phyloP scores from a whole-genome alignment of 2,113 vertebrate genomes.

The Ctenomys sociabilis region DNA sequence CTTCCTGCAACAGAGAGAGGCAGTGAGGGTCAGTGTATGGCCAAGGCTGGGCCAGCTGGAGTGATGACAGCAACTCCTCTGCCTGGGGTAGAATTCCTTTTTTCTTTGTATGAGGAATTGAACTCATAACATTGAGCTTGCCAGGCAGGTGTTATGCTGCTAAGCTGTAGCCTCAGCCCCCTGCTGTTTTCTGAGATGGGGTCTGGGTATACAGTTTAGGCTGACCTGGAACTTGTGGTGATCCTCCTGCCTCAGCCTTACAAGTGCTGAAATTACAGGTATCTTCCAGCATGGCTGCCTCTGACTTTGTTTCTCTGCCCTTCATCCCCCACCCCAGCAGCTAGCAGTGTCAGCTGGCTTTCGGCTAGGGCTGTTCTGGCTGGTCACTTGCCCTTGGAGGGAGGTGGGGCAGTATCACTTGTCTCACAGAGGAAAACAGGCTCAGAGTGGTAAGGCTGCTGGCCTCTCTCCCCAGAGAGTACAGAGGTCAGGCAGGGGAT shows the following conservation, averaged over 20 bases:
- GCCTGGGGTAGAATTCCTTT: background rate
- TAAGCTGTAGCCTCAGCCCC: too few relatives aligned
- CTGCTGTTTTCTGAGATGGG: background rate
- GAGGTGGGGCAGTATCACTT: too few relatives aligned
- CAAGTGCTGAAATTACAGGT: background rate
- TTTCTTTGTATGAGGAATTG: too few relatives aligned
- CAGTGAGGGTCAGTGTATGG: background rate
- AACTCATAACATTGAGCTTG: too few relatives aligned
- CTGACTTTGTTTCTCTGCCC: background rate
- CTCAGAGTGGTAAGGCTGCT: background rate
- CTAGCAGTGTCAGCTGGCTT: background rate
- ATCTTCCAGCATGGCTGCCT: too few relatives aligned
- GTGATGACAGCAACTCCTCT: too few relatives aligned
- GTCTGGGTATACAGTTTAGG: background rate
- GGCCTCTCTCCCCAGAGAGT: background rate
- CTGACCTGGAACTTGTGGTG: too few relatives aligned
- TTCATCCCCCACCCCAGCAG: fast-evolving
- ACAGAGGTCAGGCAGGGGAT: background rate
- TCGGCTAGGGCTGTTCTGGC: background rate
- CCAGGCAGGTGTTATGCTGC: too few relatives aligned
- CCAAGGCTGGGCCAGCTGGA: background rate
- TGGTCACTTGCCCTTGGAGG: too few relatives aligned
- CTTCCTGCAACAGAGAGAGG: conserved; percentile 82
- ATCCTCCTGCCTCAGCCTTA: background rate
- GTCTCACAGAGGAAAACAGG: background rate